Base-by-base conservation (phyloP, 2,888 invertebrate genomes). In the Dryobota labecula region DNA sequence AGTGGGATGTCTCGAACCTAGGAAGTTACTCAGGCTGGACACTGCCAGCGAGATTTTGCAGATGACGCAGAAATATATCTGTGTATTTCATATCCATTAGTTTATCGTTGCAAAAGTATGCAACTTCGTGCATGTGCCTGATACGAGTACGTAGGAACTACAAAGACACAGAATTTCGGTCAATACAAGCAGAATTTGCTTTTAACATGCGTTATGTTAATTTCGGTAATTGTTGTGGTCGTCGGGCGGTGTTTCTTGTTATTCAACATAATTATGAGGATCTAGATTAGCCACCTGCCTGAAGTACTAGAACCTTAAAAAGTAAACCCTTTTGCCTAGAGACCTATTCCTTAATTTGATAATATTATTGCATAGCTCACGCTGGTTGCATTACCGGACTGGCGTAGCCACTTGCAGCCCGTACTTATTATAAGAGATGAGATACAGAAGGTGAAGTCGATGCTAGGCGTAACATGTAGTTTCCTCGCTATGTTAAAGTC, bases 361-460 rank as follows among this genome's bases (percentile, higher is more conserved):
- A 24, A 45, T 13, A 20, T 36, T 9, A 27, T 24, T 3, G 4
- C 11, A 58, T 9, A 11, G 36, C 36, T 30, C 45, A 20, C 30
- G 53, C 24, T 45, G 43, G 15, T 38, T 38, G 30, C 5, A 13
- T 15, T 20, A 8, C 24, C 30, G 18, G 5, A 71, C 71, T 38
- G 5, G 61, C 13, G 38, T 1, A 20, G 62, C 24, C 24, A 45
- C 62, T 62, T 72, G 45, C 51, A 43, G 36, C 20, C n/a, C 56
- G 41, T n/a, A 43, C 20, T 24, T 53, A 15, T 9, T 3, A 27
- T 24, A 24, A 6, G 11, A 27, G 5, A 41, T 58, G 20, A n/a
- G 15, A 30, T 7, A 2, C 24, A 56, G 54, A 69, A 69, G 70
- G 24, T 24, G n/a, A 38, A 18, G 8, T 49, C 30, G 8, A 38